Evolutionary conservation across 2,797 vertebrate species (phyloP).

Genomic region (Percopsis omiscomaycus): DNA sequence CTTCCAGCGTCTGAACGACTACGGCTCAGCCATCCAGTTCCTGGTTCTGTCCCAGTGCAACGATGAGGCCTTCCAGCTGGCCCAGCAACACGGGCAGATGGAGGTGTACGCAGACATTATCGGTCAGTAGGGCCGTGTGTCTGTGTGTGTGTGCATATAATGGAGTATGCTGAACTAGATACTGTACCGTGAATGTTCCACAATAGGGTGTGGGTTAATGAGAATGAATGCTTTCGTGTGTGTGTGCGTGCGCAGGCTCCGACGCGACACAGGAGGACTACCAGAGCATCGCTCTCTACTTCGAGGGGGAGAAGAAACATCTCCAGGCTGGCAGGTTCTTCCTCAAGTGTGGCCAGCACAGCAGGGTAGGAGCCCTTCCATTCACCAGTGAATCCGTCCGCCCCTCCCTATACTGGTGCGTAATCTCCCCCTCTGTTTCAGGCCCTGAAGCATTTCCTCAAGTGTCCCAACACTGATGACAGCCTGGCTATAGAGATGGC

Average conservation of each 20-base stretch:
- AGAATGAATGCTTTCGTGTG: neutral
- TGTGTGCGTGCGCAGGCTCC: constrained; percentile 76
- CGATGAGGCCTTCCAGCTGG: constrained; percentile 93
- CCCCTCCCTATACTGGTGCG: neutral
- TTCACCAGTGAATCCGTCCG: neutral
- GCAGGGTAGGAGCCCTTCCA: constrained; percentile 80
- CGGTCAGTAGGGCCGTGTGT: constrained; percentile 61
- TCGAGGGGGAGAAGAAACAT: constrained; percentile 94
- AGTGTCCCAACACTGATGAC: constrained; percentile 90
- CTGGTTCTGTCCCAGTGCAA: constrained; percentile 95
- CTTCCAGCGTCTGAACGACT: constrained; percentile 90
- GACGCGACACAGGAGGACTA: constrained; percentile 91
- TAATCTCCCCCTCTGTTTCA: constrained; percentile 53
- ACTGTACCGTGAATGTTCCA: too few species aligned
- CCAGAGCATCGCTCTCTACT: constrained; percentile 96
- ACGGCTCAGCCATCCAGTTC: constrained; percentile 95
- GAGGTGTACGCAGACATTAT: constrained; percentile 97
- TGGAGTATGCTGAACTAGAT: too few species aligned
- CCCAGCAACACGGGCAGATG: constrained; percentile 97
- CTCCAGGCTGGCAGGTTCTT: constrained; percentile 96
- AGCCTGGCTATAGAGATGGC: constrained; percentile 92
- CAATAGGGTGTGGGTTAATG: too few species aligned
- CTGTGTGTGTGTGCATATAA: constrained; percentile 4
- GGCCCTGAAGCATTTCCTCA: constrained; percentile 94
- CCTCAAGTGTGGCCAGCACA: constrained; percentile 91